Evolutionary conservation across 37 sponge, comb jelly and placozoan genomes (phyloP).

Genomic region (Ephydatia muelleri): DNA sequence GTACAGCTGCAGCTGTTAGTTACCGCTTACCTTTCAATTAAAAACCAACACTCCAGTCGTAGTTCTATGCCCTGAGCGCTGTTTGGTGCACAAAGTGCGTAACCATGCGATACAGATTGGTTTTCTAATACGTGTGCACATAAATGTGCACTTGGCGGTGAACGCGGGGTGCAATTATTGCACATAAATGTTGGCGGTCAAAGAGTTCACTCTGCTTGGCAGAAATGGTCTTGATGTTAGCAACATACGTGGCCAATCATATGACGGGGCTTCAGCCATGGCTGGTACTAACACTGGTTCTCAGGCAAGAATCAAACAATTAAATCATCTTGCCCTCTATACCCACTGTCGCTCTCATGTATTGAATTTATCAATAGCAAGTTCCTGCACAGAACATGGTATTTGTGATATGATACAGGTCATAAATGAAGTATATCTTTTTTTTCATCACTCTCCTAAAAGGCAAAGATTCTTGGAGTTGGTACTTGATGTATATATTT

Average conservation of each 20-base stretch:
- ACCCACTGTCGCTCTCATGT: slow-evolving; percentile 54
- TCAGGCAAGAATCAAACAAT: slow-evolving; percentile 17
- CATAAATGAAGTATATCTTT: slow-evolving; percentile 8
- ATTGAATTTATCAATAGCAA: slow-evolving; percentile 47
- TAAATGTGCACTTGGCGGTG: no score
- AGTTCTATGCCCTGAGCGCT: no score
- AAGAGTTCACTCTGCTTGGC: no score
- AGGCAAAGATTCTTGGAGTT: slow-evolving; percentile 11
- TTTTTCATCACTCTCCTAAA: slow-evolving; percentile 26
- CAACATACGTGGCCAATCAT: slow-evolving; percentile 30
- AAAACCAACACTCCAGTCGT: no score
- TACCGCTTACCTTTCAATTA: no score
- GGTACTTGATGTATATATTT: slow-evolving; percentile 34
- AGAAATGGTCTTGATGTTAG: slow-evolving; percentile 11
- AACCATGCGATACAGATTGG: no score
- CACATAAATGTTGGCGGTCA: no score
- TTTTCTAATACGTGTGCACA: no score
- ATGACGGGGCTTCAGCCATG: slow-evolving; percentile 56
- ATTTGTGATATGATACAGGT: slow-evolving; percentile 24
- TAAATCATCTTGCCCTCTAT: slow-evolving; percentile 45
- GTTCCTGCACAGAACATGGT: neutral
- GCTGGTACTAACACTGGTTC: slow-evolving; percentile 26
- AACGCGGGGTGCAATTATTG: no score
- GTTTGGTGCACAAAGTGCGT: no score
- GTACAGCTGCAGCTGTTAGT: no score